Percentiles rank a stretch among this genome's conserved stretches.
Conservation (phyloP, 2,797 vertebrate species). For the Lepilemur ruficaudatus region DNA sequence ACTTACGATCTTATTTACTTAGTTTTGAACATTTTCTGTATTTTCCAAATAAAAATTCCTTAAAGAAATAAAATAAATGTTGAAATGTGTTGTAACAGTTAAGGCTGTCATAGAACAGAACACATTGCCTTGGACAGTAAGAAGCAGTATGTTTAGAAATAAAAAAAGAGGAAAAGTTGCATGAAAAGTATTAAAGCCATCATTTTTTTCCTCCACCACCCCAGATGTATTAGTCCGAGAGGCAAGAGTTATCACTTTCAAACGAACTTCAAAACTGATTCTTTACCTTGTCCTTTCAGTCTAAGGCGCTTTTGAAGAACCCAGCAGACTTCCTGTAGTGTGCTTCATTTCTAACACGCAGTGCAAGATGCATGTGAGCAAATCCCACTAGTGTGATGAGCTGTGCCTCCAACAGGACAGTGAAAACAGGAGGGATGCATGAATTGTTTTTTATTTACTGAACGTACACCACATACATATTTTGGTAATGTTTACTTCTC, state of each 20-base stretch:
- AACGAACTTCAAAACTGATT: not conserved
- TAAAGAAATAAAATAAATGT: constrained; percentile 41
- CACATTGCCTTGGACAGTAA: not conserved
- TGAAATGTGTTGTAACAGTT: not conserved
- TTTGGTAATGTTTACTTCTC: not conserved
- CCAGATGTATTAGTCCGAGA: not conserved
- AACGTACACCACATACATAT: not conserved
- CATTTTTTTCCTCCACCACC: not conserved
- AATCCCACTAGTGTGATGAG: not conserved
- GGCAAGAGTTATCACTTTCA: not conserved
- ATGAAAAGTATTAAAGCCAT: not conserved
- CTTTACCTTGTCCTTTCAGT: not conserved
- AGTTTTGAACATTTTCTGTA: constrained; percentile 25
- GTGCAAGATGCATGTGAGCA: not conserved
- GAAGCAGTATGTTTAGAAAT: constrained; percentile 15
- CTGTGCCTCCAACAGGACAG: not conserved
- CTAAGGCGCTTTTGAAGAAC: not conserved
- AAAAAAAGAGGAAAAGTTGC: not conserved
- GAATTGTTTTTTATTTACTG: not conserved
- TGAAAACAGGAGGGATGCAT: not conserved
- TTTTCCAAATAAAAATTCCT: constrained; percentile 7
- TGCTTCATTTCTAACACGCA: not conserved
- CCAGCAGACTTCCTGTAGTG: not conserved
- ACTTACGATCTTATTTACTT: not conserved
- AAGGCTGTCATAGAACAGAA: constrained; percentile 8